These are phyloP conservation scores for Lamellibrachia columna DNA, from an alignment of 2,888 invertebrate genomes.

Conservation along the genomic window DNA sequence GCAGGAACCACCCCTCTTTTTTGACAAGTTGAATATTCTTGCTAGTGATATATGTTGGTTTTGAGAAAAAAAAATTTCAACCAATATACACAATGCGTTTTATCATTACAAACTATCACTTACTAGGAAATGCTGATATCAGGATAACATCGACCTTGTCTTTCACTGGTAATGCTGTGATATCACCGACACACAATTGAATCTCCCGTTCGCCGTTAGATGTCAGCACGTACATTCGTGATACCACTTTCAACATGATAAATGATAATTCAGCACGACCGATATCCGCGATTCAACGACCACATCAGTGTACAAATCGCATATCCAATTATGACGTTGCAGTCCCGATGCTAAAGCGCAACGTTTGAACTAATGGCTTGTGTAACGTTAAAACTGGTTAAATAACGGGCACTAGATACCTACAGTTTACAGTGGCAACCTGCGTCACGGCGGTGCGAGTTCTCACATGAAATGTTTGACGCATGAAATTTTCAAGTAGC, in stretches of 20 bases:
- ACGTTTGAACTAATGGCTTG: not conserved
- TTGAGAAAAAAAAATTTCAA: too few species aligned
- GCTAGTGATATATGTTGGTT: too few species aligned
- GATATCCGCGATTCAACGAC: not conserved
- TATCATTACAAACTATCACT: not conserved
- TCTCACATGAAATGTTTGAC: not conserved
- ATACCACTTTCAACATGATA: constrained; percentile 22
- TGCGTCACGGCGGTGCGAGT: not conserved
- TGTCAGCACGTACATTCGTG: constrained; percentile 44
- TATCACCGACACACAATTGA: constrained; percentile 60
- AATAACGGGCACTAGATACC: not conserved
- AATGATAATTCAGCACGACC: not conserved
- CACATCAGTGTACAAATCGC: not conserved
- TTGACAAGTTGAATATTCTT: too few species aligned
- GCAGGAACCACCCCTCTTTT: too few species aligned
- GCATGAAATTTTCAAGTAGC: not conserved
- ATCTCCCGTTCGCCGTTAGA: constrained; percentile 52
- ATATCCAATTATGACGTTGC: not conserved
- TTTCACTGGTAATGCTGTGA: constrained; percentile 51
- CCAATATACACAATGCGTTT: too few species aligned
- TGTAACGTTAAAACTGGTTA: not conserved
- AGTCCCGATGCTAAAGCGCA: not conserved
- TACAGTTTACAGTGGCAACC: not conserved
- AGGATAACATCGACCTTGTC: constrained; percentile 59
- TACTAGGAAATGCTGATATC: constrained; percentile 61